phyloP scores from a whole-genome alignment of 2,797 vertebrate species.

The Schizopygopsis malacanthus region DNA sequence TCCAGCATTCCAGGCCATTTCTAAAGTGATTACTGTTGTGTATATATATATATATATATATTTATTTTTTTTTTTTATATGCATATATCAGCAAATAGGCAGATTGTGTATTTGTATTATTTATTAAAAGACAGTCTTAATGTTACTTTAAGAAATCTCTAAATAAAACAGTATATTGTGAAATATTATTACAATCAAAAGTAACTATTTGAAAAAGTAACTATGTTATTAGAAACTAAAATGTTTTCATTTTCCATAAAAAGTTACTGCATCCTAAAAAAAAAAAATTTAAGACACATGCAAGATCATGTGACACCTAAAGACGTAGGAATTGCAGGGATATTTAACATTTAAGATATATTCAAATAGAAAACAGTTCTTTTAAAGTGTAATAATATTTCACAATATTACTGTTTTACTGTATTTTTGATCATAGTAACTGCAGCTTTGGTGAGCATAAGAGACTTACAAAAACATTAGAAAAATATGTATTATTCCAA shows the following conservation, averaged over 20 bases:
- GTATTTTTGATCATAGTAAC: neutral
- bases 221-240: too few species aligned
- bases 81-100: too few species aligned
- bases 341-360: neutral
- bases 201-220: neutral
- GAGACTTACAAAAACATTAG: neutral
- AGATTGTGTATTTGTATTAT: too few species aligned
- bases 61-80: too few species aligned
- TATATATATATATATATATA: too few species aligned
- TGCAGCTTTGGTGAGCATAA: neutral
- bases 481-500: neutral
- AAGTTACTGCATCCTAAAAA: neutral
- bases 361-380: neutral
- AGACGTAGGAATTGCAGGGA: neutral
- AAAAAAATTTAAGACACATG: neutral
- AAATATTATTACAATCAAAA: neutral
- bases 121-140: too few species aligned
- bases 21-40: too few species aligned
- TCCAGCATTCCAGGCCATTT: too few species aligned
- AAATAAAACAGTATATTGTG: too few species aligned
- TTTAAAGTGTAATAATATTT: neutral
- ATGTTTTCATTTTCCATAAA: neutral
- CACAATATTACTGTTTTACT: neutral
- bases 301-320: neutral
- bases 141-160: too few species aligned